A percentile compares a stretch with the other conserved stretches of the same genome.
phyloP scores from a whole-genome alignment of 2,888 invertebrate species.

The Plagodis pulveraria region DNA sequence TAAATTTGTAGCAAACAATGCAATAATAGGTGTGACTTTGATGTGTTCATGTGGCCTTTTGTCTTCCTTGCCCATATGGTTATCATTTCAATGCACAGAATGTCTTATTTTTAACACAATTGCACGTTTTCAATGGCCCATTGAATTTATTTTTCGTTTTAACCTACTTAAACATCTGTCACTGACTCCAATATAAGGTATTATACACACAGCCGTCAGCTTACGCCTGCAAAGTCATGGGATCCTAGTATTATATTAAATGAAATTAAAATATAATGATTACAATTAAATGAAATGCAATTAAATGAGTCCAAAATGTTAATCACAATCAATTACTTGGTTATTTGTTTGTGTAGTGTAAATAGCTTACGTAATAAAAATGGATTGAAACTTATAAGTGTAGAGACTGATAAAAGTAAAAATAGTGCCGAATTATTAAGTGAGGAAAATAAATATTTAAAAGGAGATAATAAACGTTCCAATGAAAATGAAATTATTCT shows the following conservation, averaged over 20 bases:
- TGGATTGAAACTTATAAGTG: slow-evolving; percentile 12
- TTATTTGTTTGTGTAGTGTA: slow-evolving; percentile 21
- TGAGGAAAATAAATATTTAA: slow-evolving; percentile 11
- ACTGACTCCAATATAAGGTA: slow-evolving; percentile 3
- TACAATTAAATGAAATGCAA: slow-evolving; percentile 14
- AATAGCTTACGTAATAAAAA: slow-evolving; percentile 13
- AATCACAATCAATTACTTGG: slow-evolving; percentile 11
- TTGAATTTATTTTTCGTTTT: slow-evolving; percentile 12
- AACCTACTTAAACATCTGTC: slow-evolving; percentile 12
- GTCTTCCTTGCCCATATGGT: background rate
- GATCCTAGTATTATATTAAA: slow-evolving; percentile 31
- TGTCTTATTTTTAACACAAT: background rate
- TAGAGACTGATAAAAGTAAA: slow-evolving; percentile 16
- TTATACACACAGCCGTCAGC: slow-evolving; percentile 9
- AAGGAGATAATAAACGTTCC: slow-evolving; percentile 5
- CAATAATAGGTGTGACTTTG: background rate
- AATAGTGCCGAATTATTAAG: slow-evolving; percentile 23
- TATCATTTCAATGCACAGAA: slow-evolving; percentile 9
- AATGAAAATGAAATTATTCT: slow-evolving; percentile 3
- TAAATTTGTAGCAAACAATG: background rate
- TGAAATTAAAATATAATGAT: slow-evolving; percentile 23
- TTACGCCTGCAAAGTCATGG: slow-evolving; percentile 22
- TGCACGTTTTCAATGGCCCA: slow-evolving; percentile 4
- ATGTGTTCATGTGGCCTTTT: background rate
- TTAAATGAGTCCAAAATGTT: slow-evolving; percentile 19